phyloP scores from a whole-genome alignment of 2,888 invertebrate species.

The Drosophila lacicola region DNA sequence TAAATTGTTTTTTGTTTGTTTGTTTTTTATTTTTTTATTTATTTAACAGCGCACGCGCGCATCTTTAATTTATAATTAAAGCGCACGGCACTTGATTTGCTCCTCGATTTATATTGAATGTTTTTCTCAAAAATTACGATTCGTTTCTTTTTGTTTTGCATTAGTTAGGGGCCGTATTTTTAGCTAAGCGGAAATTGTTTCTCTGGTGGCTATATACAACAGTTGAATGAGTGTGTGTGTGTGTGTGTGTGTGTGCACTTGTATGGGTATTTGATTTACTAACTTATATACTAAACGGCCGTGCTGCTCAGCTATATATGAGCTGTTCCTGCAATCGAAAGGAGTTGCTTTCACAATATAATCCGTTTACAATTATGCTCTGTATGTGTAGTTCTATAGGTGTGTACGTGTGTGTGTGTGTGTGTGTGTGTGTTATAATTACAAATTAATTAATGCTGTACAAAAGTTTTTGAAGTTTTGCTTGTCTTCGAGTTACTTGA shows the following conservation, averaged over 20 bases:
- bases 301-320: slow-evolving; percentile 38
- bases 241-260: slow-evolving; percentile 24
- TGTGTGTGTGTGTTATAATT: slow-evolving; percentile 53
- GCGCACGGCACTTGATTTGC: slow-evolving; percentile 38
- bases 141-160: slow-evolving; percentile 40
- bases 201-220: slow-evolving; percentile 62
- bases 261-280: slow-evolving; percentile 69
- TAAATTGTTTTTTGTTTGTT: slow-evolving; percentile 9
- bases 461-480: slow-evolving; percentile 45
- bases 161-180: slow-evolving; percentile 63
- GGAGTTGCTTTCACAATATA: slow-evolving; percentile 18
- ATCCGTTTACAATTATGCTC: slow-evolving; percentile 32
- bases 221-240: slow-evolving; percentile 31
- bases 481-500: slow-evolving; percentile 31
- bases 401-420: slow-evolving; percentile 21
- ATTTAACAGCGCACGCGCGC: slow-evolving; percentile 17
- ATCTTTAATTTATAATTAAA: slow-evolving; percentile 74
- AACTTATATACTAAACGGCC: slow-evolving; percentile 76
- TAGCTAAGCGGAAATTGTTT: slow-evolving; percentile 74
- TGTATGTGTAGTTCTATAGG: slow-evolving; percentile 11
- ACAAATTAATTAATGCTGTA: slow-evolving; percentile 80
- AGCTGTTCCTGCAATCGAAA: slow-evolving; percentile 22
- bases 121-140: slow-evolving; percentile 36
- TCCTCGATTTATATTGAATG: slow-evolving; percentile 33
- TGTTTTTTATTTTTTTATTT: slow-evolving; percentile 10